Evolutionary conservation across 2,113 vertebrate genomes (phyloP).

Genomic region (Catharus bicknelli): DNA sequence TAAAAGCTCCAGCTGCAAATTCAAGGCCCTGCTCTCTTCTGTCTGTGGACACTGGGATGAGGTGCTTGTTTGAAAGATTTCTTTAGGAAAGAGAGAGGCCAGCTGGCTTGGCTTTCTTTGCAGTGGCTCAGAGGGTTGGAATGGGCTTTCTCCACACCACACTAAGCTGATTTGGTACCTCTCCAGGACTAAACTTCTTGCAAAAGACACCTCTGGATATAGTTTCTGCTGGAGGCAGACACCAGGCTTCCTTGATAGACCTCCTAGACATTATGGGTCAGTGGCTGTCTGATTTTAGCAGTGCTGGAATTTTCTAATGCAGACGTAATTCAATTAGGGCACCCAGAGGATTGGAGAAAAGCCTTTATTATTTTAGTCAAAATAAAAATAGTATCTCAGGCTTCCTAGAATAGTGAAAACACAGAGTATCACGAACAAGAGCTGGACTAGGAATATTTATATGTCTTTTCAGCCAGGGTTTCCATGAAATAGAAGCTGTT

Average conservation of each 20-base stretch:
- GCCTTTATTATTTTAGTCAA: constrained; percentile 47
- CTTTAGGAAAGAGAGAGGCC: neutral
- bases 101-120: neutral
- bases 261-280: neutral
- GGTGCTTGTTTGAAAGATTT: neutral
- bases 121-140: neutral
- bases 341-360: constrained; percentile 17
- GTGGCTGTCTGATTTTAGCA: constrained; percentile 19
- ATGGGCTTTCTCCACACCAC: neutral
- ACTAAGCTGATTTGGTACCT: neutral
- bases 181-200: constrained; percentile 24
- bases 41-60: neutral
- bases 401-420: constrained; percentile 42
- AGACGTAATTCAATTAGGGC: constrained; percentile 13
- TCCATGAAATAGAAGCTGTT: constrained; percentile 8
- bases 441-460: constrained; percentile 12
- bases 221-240: constrained; percentile 20
- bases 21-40: neutral
- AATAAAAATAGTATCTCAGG: constrained; percentile 44
- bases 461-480: constrained; percentile 4
- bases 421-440: neutral
- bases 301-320: constrained; percentile 6
- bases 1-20: neutral
- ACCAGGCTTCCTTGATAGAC: neutral
- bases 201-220: constrained; percentile 22